Evolutionary conservation across 2,888 invertebrate species (phyloP), one percentile per base, ranked within the genome.

Genomic region (Idaea dimidiata): DNA sequence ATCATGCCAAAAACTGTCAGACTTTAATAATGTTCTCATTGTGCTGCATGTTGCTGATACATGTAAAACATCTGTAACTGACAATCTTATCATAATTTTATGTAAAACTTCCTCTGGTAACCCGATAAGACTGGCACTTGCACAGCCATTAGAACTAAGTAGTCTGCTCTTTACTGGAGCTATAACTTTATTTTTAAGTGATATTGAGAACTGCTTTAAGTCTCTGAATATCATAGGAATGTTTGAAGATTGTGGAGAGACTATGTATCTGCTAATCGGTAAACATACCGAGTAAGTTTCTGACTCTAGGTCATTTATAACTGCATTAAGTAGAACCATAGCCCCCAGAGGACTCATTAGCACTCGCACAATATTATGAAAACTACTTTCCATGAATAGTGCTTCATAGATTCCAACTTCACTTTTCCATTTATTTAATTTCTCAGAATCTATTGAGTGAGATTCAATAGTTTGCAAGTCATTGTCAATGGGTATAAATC

Each of bases 151-250:
- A 62, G 82, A 73, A 62, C 79, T 87, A 17, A 95, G 79, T 70
- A 95, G 89, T 69, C 89, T 88, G 71, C 93, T 92, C 61, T 94
- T 94, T 55, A 94, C 88, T 32, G 94, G 93, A 43, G 91, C 84
- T 54, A 93, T 74, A 24, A 95, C 70, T 62, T 88, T 82, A 68
- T 95, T 91, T 72, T 94, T 95, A 64, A 94, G 87, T 62, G 85
- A 88, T 54, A 79, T 74, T 8, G 92, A 87, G 24, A 94, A 81
- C 71, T 93, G 89, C 70, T 89, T 89, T 54, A 94, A 69, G 62
- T 90, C 86, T 32, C 83, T 78, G 72, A 86, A 91, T 73, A 87
- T 87, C 80, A 84, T 82, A 59, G 87, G 86, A 55, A 87, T 83
- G 7, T 81, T 81, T 60, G 84, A 80, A 59, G 84, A 84, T 71